phyloP scores from a whole-genome alignment of 37 sponge, comb jelly and placozoan species.

The Halichondria panicea region DNA sequence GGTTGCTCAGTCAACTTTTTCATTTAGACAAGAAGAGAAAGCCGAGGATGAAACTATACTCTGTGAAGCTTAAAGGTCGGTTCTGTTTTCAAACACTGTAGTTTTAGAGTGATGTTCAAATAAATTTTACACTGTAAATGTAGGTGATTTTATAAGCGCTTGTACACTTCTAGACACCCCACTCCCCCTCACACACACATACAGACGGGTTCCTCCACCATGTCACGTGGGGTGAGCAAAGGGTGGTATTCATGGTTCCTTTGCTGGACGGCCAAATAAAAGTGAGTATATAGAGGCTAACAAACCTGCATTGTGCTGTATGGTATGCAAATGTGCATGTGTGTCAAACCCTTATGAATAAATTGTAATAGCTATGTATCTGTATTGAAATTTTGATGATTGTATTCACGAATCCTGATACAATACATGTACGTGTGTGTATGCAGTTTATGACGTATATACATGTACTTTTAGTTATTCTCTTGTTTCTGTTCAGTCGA shows the following conservation, averaged over 20 bases:
- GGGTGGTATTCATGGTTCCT: constrained; percentile 64
- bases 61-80: constrained; percentile 58
- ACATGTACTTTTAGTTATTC: no score
- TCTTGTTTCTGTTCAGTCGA: no score
- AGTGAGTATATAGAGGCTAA: no score
- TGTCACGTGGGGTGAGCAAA: constrained; percentile 45
- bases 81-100: background rate
- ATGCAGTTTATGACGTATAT: no score
- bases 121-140: background rate
- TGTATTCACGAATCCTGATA: no score
- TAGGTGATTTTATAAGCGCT: background rate
- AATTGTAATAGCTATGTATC: no score
- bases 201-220: constrained; percentile 63
- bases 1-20: background rate
- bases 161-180: background rate
- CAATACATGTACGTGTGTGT: no score
- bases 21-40: background rate
- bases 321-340: no score
- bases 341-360: no score
- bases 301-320: no score
- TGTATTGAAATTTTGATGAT: no score
- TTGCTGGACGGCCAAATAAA: no score
- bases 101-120: background rate
- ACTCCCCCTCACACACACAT: background rate
- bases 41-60: constrained; percentile 16